phyloP scores from a whole-genome alignment of 2,888 invertebrate species.

The Lutraria lutraria region DNA sequence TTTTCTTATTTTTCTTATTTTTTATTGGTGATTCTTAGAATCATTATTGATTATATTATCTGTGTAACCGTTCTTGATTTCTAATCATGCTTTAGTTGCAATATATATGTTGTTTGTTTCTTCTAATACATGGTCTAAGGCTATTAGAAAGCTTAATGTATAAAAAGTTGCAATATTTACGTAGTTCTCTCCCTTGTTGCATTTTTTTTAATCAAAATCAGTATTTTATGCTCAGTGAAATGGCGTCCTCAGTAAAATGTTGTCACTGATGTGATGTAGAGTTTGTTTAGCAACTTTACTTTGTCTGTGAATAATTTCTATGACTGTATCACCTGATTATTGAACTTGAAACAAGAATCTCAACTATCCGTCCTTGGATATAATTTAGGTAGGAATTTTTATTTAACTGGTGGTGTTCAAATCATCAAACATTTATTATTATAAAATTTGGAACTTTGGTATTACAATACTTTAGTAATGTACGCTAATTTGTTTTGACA shows the following conservation, averaged over 20 bases:
- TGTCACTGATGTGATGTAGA: background rate
- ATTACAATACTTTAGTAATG: too few relatives aligned
- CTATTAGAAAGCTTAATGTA: background rate
- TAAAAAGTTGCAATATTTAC: conserved; percentile 9
- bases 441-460: too few relatives aligned
- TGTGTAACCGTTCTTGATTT: background rate
- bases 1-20: background rate
- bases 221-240: background rate
- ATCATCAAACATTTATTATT: too few relatives aligned
- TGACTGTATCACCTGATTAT: too few relatives aligned
- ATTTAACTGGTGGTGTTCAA: too few relatives aligned
- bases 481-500: too few relatives aligned
- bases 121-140: background rate
- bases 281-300: background rate
- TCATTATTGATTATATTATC: background rate
- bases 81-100: background rate
- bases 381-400: too few relatives aligned
- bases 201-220: background rate
- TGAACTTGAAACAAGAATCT: too few relatives aligned
- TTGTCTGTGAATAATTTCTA: too few relatives aligned
- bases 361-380: too few relatives aligned
- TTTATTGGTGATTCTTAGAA: background rate
- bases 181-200: background rate
- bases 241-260: background rate
- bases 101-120: background rate